phyloP scores from a whole-genome alignment of 2,888 invertebrate species.

The Dendrolimus houi region DNA sequence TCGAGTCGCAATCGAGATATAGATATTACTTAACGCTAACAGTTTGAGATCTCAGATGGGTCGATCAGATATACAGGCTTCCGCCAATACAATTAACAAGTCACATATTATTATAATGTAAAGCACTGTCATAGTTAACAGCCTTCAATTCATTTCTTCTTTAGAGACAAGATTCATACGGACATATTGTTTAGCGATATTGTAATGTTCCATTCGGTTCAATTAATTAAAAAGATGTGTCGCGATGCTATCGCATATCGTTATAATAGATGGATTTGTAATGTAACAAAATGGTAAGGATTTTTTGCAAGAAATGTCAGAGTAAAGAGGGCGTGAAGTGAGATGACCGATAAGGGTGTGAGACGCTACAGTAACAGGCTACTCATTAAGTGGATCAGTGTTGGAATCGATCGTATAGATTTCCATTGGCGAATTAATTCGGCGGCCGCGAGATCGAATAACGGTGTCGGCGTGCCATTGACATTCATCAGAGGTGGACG shows the following conservation, averaged over 20 bases:
- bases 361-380: slow-evolving; percentile 50
- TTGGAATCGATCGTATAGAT: slow-evolving; percentile 60
- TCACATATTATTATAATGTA: slow-evolving; percentile 19
- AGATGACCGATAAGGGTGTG: slow-evolving; percentile 53
- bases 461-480: slow-evolving; percentile 71
- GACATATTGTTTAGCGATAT: slow-evolving; percentile 3
- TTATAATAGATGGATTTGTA: slow-evolving; percentile 5
- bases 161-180: slow-evolving; percentile 4
- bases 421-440: slow-evolving; percentile 70
- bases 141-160: background rate
- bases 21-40: slow-evolving; percentile 28
- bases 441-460: slow-evolving; percentile 69
- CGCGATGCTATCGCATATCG: background rate
- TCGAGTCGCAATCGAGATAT: background rate
- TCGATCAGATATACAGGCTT: slow-evolving; percentile 42
- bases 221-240: background rate
- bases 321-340: slow-evolving; percentile 38
- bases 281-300: slow-evolving; percentile 3
- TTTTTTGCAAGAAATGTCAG: slow-evolving; percentile 23
- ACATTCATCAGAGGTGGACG: slow-evolving; percentile 65
- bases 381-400: slow-evolving; percentile 62
- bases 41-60: slow-evolving; percentile 43
- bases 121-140: slow-evolving; percentile 1
- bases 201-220: background rate
- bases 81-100: slow-evolving; percentile 20